A percentile compares a stretch with the other conserved stretches of the same genome.
These are phyloP conservation scores for Papilio xuthus DNA, from an alignment of 1,140 invertebrate genomes.

Conservation along the genomic window DNA sequence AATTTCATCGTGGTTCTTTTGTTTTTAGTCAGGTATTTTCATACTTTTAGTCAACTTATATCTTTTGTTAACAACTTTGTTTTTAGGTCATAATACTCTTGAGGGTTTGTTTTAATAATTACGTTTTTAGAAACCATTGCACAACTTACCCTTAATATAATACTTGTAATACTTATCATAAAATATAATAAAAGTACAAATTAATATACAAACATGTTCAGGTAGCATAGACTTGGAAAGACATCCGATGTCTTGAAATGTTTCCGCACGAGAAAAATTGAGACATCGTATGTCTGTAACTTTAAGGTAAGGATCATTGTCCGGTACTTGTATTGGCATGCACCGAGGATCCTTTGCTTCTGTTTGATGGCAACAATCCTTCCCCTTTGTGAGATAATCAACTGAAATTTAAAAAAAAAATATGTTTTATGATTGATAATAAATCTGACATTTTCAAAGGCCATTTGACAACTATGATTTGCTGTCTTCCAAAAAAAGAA, in stretches of 20 bases:
- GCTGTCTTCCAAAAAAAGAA: no score
- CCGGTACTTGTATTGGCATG: slow-evolving; percentile 56
- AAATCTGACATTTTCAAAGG: neutral
- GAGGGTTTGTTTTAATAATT: no score
- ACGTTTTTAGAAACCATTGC: no score
- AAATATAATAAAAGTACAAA: slow-evolving; percentile 13
- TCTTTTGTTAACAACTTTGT: no score
- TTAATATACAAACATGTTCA: slow-evolving; percentile 54
- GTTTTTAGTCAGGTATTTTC: no score
- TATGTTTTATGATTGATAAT: neutral
- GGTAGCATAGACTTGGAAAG: slow-evolving; percentile 49
- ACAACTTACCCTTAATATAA: no score
- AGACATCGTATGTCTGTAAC: slow-evolving; percentile 62
- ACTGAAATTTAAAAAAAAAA: slow-evolving; percentile 45
- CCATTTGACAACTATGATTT: neutral
- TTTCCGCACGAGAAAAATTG: slow-evolving; percentile 64
- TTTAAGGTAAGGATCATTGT: slow-evolving; percentile 61
- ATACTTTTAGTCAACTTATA: no score
- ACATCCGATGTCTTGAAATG: slow-evolving; percentile 64
- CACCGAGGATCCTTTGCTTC: slow-evolving; percentile 50
- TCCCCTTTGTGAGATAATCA: slow-evolving; percentile 52
- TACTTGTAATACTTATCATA: neutral
- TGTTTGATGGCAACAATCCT: slow-evolving; percentile 52
- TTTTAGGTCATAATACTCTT: no score
- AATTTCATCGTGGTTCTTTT: no score